Evolutionary conservation across 2,888 invertebrate species (phyloP), one percentile per base, ranked within the genome.

Genomic region (Hololepta plana): DNA sequence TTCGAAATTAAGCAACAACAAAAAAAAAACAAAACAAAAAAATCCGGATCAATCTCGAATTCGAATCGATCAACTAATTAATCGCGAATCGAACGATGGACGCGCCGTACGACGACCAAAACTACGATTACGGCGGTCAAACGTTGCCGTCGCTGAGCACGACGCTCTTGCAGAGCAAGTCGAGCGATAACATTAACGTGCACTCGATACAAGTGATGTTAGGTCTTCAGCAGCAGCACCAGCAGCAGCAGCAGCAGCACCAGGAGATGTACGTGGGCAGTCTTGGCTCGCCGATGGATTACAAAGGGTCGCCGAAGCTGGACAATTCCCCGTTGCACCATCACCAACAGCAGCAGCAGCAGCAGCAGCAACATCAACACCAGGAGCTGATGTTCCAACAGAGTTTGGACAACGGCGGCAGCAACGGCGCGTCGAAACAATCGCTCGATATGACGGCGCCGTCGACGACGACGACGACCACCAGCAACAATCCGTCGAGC

Each of bases 111-210:
- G 22, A 21, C 6, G 22, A 82, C 47, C 74, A 76, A 44, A 71
- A 76, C 47, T 82, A 81, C 52, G 81, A 82, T 54, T 81, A 80
- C 44, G 55, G 62, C 15, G 65, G 62, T 39, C 67, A 62, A 24
- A 57, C 60, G 11, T 39, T 60, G 21, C 51, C 57, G 9, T 52
- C 53, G 20, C 35, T 55, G 27, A 53, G 46, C 37, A 48, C 52
- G 30, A 49, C 54, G 22, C 38, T 55, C 30, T 35, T 54, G 26
- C 15, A 5, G 12, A 13, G 20, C 26, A 26, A 16, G 13, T 9
- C 12, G 23, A 26, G 26, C 24, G 49, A 50, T 12, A 62, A 62
- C 25, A 55, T 63, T 12, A 69, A 67, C 19, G 67, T 62, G 27
- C 67, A 70, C 40, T 64, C 66, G 38, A 66, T 72, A 36, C 72